Evolutionary conservation across 2,797 vertebrate genomes (phyloP).

Genomic region (Sebastes miniatus): DNA sequence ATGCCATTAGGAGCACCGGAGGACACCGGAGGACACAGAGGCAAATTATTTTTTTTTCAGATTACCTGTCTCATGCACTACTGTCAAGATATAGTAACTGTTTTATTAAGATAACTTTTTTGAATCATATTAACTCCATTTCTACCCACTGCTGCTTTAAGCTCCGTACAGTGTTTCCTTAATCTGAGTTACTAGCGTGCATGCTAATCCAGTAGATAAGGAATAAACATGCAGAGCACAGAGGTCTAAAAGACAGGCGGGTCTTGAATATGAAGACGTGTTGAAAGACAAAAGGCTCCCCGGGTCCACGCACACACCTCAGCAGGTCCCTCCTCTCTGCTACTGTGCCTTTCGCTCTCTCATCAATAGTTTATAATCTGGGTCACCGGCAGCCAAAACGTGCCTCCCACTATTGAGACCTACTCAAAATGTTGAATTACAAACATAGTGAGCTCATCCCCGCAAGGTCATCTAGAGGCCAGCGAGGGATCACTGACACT

Average conservation of each 20-base stretch:
- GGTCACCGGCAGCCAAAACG: constrained; percentile 47
- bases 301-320: constrained; percentile 22
- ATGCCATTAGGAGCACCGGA: too few relatives aligned
- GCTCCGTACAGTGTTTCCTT: background rate
- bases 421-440: constrained; percentile 74
- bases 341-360: constrained; percentile 58
- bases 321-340: constrained; percentile 33
- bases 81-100: too few relatives aligned
- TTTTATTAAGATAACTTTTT: too few relatives aligned
- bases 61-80: too few relatives aligned
- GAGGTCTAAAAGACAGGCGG: constrained; percentile 5
- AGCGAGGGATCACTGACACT: constrained; percentile 58
- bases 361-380: constrained; percentile 77
- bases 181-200: background rate
- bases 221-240: background rate
- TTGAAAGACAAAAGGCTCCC: constrained; percentile 46
- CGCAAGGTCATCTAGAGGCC: constrained; percentile 68
- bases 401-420: constrained; percentile 50
- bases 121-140: too few relatives aligned
- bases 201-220: background rate
- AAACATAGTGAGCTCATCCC: constrained; percentile 62
- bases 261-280: constrained; percentile 53
- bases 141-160: background rate
- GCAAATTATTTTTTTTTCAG: too few relatives aligned
- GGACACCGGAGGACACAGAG: too few relatives aligned